Evolutionary conservation across 2,888 invertebrate genomes (phyloP).

Genomic region (Ashinkailepas kermadecensis): DNA sequence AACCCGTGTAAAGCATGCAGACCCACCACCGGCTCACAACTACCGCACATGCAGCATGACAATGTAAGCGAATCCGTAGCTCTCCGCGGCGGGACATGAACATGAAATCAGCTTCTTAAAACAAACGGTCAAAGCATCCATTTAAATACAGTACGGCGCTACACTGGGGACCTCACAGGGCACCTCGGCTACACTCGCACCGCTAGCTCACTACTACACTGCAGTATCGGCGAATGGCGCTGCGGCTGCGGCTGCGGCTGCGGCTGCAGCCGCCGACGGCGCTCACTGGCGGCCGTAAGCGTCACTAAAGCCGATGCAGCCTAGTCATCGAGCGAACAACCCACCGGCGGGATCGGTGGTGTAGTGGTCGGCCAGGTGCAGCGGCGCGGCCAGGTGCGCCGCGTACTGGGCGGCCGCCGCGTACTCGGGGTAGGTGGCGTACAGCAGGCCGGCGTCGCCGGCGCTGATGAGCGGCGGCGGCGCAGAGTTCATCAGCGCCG

Average conservation of each 20-base stretch:
- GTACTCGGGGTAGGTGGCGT: constrained; percentile 55
- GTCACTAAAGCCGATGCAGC: neutral
- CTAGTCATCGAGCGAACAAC: constrained; percentile 72
- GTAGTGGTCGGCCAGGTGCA: constrained; percentile 55
- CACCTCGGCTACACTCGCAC: neutral
- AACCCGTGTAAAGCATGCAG: constrained; percentile 17
- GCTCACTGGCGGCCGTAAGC: neutral
- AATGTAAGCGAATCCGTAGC: constrained; percentile 8
- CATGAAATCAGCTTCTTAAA: constrained; percentile 21
- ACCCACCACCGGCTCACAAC: neutral
- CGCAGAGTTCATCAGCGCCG: constrained; percentile 48
- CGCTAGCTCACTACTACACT: neutral
- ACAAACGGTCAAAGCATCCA: constrained; percentile 13
- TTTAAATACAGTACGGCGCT: neutral
- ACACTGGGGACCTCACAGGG: neutral
- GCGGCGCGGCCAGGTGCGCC: constrained; percentile 50
- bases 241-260: neutral
- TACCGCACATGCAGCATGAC: neutral
- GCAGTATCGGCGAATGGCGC: neutral
- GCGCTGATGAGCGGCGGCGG: constrained; percentile 55
- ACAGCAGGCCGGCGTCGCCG: constrained; percentile 72
- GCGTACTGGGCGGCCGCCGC: constrained; percentile 91
- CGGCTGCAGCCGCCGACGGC: neutral
- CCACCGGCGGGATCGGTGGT: constrained; percentile 83
- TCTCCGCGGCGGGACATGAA: neutral